phyloP scores from a whole-genome alignment of 2,797 vertebrate genomes.

The Gymnothorax reevesii region DNA sequence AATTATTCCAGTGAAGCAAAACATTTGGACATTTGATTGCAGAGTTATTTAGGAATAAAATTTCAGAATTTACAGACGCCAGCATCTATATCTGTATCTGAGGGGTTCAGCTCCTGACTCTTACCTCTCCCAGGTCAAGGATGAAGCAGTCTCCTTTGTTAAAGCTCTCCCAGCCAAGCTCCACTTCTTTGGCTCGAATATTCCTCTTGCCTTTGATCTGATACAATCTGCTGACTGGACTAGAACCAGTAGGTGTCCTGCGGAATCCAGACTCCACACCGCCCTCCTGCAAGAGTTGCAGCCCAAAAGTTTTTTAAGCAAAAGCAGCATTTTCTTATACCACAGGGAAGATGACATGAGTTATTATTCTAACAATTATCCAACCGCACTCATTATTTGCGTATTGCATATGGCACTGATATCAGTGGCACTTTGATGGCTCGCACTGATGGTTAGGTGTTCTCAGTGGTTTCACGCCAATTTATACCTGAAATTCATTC shows the following conservation, averaged over 20 bases:
- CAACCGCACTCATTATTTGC: not conserved
- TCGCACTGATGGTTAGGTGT: not conserved
- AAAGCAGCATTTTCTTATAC: not conserved
- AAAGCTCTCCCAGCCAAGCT: conserved; percentile 83
- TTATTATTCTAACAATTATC: conserved; percentile 8
- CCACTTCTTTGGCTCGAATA: conserved; percentile 82
- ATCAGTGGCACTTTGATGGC: not conserved
- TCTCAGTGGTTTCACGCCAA: not conserved
- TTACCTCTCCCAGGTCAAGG: conserved; percentile 77
- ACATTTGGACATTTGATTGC: too few relatives aligned
- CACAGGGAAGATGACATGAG: conserved; percentile 3
- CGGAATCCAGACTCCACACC: conserved; percentile 87
- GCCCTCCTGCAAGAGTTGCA: conserved; percentile 73
- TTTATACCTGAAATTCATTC: too few relatives aligned
- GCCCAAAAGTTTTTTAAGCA: not conserved
- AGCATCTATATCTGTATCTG: too few relatives aligned
- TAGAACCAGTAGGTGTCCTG: conserved; percentile 45
- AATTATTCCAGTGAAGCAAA: too few relatives aligned
- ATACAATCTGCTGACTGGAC: conserved; percentile 73
- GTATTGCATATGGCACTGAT: not conserved
- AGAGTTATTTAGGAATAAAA: too few relatives aligned
- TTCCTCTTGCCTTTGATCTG: conserved; percentile 91
- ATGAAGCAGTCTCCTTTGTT: conserved; percentile 94
- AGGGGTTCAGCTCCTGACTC: not conserved
- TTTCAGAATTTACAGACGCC: not conserved